Percentiles rank a stretch among this genome's conserved stretches.
Evolutionary conservation across 2,113 vertebrate genomes (phyloP).

Genomic region (Chlamydotis undulata): DNA sequence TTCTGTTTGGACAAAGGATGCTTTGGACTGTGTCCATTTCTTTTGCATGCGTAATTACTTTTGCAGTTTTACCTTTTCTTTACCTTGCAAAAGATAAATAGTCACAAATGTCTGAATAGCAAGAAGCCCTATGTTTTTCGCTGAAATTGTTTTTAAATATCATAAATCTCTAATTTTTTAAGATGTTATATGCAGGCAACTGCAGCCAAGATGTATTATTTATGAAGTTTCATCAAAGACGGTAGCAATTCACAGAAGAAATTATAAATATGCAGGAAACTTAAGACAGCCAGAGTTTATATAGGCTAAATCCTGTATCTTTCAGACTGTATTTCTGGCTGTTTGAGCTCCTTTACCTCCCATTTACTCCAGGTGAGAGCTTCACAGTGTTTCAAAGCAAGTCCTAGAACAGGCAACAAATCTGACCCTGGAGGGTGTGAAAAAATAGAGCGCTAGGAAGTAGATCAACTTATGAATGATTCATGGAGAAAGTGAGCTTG

Average conservation of each 20-base stretch:
- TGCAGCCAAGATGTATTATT: slow-evolving; percentile 46
- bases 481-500: background rate
- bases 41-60: background rate
- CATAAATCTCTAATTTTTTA: background rate
- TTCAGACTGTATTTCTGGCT: background rate
- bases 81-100: background rate
- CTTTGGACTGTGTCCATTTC: background rate
- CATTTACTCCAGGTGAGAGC: slow-evolving; percentile 1
- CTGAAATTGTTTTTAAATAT: background rate
- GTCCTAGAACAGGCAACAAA: background rate
- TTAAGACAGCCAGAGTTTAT: background rate
- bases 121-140: background rate
- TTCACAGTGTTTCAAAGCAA: background rate
- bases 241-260: slow-evolving; percentile 3
- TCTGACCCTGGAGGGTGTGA: background rate
- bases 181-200: background rate
- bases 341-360: background rate
- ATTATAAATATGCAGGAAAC: slow-evolving; percentile 20
- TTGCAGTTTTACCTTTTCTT: background rate
- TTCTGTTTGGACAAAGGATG: background rate
- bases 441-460: slow-evolving; percentile 16
- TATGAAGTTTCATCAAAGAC: slow-evolving; percentile 45
- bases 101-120: background rate
- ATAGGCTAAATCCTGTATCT: background rate
- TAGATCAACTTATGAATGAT: slow-evolving; percentile 41